These are phyloP conservation scores for Drosophila melanosoma DNA, from an alignment of 2,888 invertebrate species.

Conservation along the genomic window DNA sequence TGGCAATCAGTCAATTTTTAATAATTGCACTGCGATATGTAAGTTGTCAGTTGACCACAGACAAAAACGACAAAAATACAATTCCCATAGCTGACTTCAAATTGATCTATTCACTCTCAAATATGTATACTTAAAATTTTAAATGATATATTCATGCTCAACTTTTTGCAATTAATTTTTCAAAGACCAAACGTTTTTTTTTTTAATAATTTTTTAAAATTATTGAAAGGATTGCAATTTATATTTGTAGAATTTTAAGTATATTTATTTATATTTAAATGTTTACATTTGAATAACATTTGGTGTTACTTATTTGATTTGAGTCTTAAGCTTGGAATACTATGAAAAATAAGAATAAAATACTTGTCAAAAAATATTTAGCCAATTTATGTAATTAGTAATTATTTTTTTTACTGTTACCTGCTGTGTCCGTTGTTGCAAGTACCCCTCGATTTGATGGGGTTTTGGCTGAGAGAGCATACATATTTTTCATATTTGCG, in stretches of 20 bases:
- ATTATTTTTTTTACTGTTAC: slow-evolving; percentile 4
- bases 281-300: too few relatives aligned
- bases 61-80: slow-evolving; percentile 18
- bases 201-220: too few relatives aligned
- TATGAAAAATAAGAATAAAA: background rate
- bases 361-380: background rate
- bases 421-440: background rate
- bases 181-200: background rate
- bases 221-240: background rate
- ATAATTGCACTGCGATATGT: slow-evolving; percentile 64
- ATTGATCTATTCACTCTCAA: slow-evolving; percentile 34
- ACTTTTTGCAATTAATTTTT: background rate
- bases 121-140: background rate
- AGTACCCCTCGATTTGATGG: background rate
- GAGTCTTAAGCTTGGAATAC: background rate
- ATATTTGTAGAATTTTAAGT: background rate
- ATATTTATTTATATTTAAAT: background rate
- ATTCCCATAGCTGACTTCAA: background rate
- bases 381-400: background rate
- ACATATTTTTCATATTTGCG: slow-evolving; percentile 62
- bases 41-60: slow-evolving; percentile 57
- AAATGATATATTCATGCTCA: background rate
- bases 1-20: slow-evolving; percentile 67
- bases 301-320: background rate
- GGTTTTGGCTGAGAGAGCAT: slow-evolving; percentile 23